These are phyloP conservation scores for Aquatica leii DNA, from an alignment of 2,888 invertebrate species.

Conservation along the genomic window DNA sequence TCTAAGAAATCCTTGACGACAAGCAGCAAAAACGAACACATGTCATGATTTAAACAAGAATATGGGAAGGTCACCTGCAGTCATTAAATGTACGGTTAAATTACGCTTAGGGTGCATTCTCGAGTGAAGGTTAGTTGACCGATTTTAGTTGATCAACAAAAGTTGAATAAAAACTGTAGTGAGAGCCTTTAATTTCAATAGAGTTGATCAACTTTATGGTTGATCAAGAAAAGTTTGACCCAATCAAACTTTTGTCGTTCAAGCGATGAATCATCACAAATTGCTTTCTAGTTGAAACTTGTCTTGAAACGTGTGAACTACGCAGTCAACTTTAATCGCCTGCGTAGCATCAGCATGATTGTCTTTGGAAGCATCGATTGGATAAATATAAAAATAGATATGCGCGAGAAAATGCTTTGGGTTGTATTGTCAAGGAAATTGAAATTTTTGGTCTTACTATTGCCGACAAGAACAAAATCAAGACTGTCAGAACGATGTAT, in stretches of 20 bases:
- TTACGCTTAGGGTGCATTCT: background rate
- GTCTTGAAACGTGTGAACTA: constrained; percentile 24
- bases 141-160: constrained; percentile 7
- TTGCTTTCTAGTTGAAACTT: constrained; percentile 29
- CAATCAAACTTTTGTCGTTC: constrained; percentile 17
- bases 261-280: constrained; percentile 23
- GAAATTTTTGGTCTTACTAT: constrained; percentile 51
- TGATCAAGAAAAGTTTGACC: constrained; percentile 16
- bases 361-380: constrained; percentile 52
- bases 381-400: constrained; percentile 54
- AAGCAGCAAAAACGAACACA: no score
- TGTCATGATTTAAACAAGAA: no score
- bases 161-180: constrained; percentile 21
- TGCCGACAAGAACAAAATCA: constrained; percentile 56
- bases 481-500: constrained; percentile 58
- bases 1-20: no score
- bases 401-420: constrained; percentile 51
- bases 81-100: no score
- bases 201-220: constrained; percentile 20
- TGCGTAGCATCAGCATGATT: constrained; percentile 52
- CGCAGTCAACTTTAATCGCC: background rate
- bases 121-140: constrained; percentile 5
- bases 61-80: no score
- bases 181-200: constrained; percentile 22
- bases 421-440: constrained; percentile 51